phyloP scores from a whole-genome alignment of 2,888 invertebrate genomes.

The Eupithecia dodoneata region DNA sequence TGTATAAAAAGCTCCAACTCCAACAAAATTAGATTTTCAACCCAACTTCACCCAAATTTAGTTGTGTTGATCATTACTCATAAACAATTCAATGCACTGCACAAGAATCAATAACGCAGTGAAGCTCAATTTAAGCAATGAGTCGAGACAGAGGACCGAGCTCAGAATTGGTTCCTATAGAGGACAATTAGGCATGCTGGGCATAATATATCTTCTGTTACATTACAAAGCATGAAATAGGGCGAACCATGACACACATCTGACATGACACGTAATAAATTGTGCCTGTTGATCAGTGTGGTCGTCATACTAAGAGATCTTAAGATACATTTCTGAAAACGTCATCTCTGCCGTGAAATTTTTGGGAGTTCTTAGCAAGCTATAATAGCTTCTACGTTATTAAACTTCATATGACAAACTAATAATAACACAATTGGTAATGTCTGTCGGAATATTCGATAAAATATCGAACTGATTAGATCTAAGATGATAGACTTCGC shows the following conservation, averaged over 20 bases:
- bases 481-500: conserved; percentile 30
- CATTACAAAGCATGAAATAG: neutral
- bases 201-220: neutral
- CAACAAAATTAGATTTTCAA: neutral
- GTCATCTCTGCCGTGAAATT: neutral
- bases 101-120: conserved; percentile 25
- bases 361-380: neutral
- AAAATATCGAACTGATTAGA: conserved; percentile 16
- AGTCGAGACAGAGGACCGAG: conserved; percentile 19
- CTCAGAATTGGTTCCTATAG: conserved; percentile 8
- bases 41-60: neutral
- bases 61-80: neutral
- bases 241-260: neutral
- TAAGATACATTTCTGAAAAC: neutral
- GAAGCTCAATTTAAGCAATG: conserved; percentile 31
- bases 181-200: neutral
- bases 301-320: neutral
- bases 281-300: neutral
- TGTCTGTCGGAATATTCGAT: neutral
- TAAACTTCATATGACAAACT: neutral
- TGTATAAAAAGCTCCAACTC: neutral
- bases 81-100: conserved; percentile 11
- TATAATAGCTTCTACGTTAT: neutral
- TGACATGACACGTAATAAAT: neutral
- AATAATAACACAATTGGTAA: neutral